phyloP scores from a whole-genome alignment of 2,888 invertebrate species.

The Lepidocyrtoides sp. region DNA sequence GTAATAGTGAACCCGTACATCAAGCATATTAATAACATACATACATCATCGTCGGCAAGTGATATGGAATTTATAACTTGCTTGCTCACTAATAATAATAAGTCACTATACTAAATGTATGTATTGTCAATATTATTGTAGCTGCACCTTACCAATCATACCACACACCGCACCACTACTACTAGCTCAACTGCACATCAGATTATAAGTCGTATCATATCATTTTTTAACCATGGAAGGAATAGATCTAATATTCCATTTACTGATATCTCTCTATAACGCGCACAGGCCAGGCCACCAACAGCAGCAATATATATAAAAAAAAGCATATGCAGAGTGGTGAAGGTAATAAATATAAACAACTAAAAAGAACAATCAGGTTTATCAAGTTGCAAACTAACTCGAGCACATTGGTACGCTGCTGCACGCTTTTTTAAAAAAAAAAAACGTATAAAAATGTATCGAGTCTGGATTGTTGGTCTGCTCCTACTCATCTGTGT shows the following conservation, averaged over 20 bases:
- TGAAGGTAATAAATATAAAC: slow-evolving; percentile 37
- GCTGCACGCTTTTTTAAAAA: not conserved
- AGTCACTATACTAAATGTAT: too few species aligned
- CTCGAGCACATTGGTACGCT: not conserved
- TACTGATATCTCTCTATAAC: too few species aligned
- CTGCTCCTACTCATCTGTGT: not conserved
- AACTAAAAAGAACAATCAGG: slow-evolving; percentile 55
- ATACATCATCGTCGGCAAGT: not conserved
- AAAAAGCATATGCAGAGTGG: not conserved
- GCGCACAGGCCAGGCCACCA: not conserved
- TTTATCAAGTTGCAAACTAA: slow-evolving; percentile 61
- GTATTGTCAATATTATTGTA: not conserved
- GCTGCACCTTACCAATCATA: too few species aligned
- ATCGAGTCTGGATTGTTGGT: not conserved
- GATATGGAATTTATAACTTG: not conserved
- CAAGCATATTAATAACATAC: not conserved
- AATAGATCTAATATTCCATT: too few species aligned
- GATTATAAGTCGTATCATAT: not conserved
- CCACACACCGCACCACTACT: not conserved
- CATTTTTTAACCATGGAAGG: not conserved
- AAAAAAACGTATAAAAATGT: not conserved
- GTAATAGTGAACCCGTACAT: not conserved
- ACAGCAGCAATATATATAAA: not conserved
- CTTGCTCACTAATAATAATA: not conserved
- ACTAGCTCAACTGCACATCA: not conserved